A percentile compares a stretch with the other conserved stretches of the same genome.
These are phyloP conservation scores for Rhincodon typus DNA, from an alignment of 2,797 vertebrate genomes.

Conservation along the genomic window DNA sequence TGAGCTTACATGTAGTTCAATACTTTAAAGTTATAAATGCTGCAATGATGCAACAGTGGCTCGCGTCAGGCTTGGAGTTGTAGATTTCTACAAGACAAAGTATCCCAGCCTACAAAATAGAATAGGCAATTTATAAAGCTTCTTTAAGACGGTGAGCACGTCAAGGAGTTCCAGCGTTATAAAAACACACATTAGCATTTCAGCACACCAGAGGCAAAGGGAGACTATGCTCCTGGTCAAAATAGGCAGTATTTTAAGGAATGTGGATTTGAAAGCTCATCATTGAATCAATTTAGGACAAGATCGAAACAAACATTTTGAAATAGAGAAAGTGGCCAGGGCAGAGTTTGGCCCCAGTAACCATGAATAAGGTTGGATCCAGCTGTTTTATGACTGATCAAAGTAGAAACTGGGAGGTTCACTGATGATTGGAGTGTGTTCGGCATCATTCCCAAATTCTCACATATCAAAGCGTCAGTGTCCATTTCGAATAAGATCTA, in stretches of 20 bases:
- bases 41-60: no score
- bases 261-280: not conserved
- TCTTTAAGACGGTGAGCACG: not conserved
- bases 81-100: not conserved
- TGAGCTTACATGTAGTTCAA: not conserved
- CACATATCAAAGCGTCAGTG: no score
- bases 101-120: not conserved
- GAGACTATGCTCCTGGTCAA: not conserved
- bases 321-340: not conserved
- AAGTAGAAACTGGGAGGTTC: not conserved
- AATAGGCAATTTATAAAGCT: not conserved
- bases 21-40: not conserved
- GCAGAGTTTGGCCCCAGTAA: not conserved
- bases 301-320: not conserved
- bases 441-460: not conserved
- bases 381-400: not conserved
- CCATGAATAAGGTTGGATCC: no score
- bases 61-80: no score
- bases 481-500: not conserved
- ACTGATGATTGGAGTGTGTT: not conserved
- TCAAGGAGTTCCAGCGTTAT: no score
- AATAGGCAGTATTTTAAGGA: not conserved
- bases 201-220: not conserved
- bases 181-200: not conserved
- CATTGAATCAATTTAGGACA: not conserved